Evolutionary conservation across 2,888 invertebrate genomes (phyloP), one percentile per base, ranked within the genome.

Genomic region (Anarsia innoxiella): DNA sequence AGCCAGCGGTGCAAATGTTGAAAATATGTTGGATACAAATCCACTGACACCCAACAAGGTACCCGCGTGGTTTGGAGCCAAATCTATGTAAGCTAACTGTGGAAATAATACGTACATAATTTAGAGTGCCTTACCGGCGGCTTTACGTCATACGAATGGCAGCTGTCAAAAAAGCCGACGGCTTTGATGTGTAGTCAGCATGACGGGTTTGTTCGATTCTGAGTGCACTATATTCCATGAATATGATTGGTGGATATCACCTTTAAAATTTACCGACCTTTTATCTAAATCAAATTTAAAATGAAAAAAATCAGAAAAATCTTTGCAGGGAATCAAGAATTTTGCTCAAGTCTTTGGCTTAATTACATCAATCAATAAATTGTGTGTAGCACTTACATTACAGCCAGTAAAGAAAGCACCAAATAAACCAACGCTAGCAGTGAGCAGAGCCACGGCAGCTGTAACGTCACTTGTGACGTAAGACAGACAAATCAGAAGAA

Each of bases 21-120:
- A 90, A 56, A 90, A 88, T 2, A 91, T 65, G 53, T 91, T 93
- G 0, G 91, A 90, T 1, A 87, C 68, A 19, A 89, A 88, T 63
- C 93, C 93, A 1, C 91, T 91, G 41, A 93, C 88, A 1, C 93
- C 93, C 89, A 93, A 91, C 40, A 93, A 67, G 0, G 89, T 87
- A 2, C 92, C 92, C 1, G 92, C 90, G 57, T 89, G 91, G 53
- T 90, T 91, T 1, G 92, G 92, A 5, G 92, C 88, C 40, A 93
- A 76, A 64, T 93, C 93, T 36, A 93, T 89, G 49, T 91, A 91
- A 56, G 91, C 92, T 1, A 87, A 87, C 72, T 88, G 83, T 3
- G n/a, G n/a, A 34, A 33, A 26, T 1, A 4, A 9, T 12, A 23
- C 5, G 10, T 8, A 31, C 11, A 10, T 19, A 19, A 19, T 19